These are phyloP conservation scores for Notolabrus celidotus DNA, from an alignment of 2,797 vertebrate species.

Conservation along the genomic window DNA sequence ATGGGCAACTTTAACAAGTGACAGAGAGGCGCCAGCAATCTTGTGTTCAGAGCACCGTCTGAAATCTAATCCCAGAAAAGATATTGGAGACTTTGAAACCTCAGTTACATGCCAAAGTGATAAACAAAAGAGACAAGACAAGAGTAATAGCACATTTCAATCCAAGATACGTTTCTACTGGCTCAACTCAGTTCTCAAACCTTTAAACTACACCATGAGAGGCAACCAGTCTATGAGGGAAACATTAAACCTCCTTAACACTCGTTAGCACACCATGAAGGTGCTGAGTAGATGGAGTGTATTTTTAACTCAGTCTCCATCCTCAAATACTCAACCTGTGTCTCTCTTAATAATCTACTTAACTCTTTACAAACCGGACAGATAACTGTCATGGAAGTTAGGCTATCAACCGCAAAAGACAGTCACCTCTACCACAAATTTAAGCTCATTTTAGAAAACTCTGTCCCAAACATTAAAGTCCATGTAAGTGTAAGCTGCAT, in stretches of 20 bases:
- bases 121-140: background rate
- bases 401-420: too few species aligned
- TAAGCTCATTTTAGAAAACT: too few species aligned
- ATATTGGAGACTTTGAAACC: conserved; percentile 4
- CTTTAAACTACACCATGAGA: too few species aligned
- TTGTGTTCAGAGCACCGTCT: conserved; percentile 1
- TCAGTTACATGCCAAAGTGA: background rate
- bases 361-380: background rate
- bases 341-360: background rate
- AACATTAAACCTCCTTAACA: background rate
- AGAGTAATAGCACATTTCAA: background rate
- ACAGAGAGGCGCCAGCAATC: background rate
- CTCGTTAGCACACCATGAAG: too few species aligned
- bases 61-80: conserved; percentile 1
- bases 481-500: too few species aligned
- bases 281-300: too few species aligned
- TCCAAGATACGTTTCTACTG: background rate
- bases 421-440: too few species aligned
- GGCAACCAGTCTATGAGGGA: background rate
- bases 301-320: too few species aligned
- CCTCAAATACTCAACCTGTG: background rate
- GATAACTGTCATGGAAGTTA: too few species aligned
- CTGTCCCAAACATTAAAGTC: too few species aligned
- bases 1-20: background rate
- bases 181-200: background rate